Evolutionary conservation across 2,797 vertebrate species (phyloP).

Genomic region (Microctenopoma steveboyesi): DNA sequence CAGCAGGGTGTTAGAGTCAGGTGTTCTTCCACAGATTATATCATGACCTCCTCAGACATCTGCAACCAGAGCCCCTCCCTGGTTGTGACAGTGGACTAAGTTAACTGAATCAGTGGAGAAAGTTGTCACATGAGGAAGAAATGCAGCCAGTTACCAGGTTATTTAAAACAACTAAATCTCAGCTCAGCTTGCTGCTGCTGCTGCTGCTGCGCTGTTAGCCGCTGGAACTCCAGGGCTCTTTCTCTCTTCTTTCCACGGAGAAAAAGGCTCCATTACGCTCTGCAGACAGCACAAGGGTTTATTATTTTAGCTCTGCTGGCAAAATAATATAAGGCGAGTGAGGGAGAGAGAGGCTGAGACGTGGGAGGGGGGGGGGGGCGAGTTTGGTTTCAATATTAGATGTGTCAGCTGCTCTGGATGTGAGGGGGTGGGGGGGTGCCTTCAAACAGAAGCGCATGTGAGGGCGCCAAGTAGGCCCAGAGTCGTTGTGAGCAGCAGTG

Average conservation of each 20-base stretch:
- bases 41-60: neutral
- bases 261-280: constrained; percentile 59
- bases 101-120: constrained; percentile 17
- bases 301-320: constrained; percentile 72
- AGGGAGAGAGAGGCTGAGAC: neutral
- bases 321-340: constrained; percentile 57
- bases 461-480: constrained; percentile 16
- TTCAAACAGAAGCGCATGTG: constrained; percentile 65
- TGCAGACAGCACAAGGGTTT: constrained; percentile 66
- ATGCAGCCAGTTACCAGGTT: constrained; percentile 44
- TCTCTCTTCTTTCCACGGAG: constrained; percentile 59
- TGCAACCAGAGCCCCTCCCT: neutral
- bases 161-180: constrained; percentile 25
- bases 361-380: constrained; percentile 26
- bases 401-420: constrained; percentile 65
- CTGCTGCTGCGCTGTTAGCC: constrained; percentile 15
- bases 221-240: constrained; percentile 23
- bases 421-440: constrained; percentile 45
- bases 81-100: constrained; percentile 27
- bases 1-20: constrained; percentile 1
- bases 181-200: constrained; percentile 27
- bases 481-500: neutral
- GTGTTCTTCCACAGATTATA: constrained; percentile 1
- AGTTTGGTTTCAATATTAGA: constrained; percentile 70
- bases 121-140: constrained; percentile 48